Base-by-base conservation (phyloP, 2,888 invertebrate genomes). In the Podotricha telesiphe region DNA sequence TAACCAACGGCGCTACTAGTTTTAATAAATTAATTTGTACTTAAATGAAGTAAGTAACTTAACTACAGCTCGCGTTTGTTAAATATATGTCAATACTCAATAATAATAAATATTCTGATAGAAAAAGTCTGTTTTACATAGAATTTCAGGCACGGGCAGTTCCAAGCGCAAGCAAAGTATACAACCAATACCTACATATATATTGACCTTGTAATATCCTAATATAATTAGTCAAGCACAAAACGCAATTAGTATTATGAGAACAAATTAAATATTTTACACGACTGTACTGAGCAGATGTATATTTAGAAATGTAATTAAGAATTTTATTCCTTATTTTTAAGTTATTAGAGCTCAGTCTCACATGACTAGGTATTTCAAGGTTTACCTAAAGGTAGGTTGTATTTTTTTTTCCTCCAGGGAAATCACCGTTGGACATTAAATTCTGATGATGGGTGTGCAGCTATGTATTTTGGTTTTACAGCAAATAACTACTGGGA, bases 191-290 rank as follows among this genome's bases (percentile, higher is more conserved):
- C 40, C 42, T n/a, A 40, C 19, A 48, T 45, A 66, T 58, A 56
- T 20, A 56, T 45, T 47, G 28, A 37, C 61, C 48, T 48, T 42
- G 50, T 67, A 67, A 61, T 51, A 40, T 47, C 61, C 67, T 79
- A 79, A 83, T 81, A 80, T 83, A 83, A 85, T 87, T 84, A 84
- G 86, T 86, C 84, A 85, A 85, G 78, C 84, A 81, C 80, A 83
- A 83, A 84, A 63, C 81, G 82, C 80, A 85, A 85, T 86, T 85
- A 85, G 83, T 74, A 79, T 75, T 82, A 77, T 78, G 82, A 77
- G 83, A 79, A 83, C 76, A 80, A 84, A 87, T 86, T 87, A 86
- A 88, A 88, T 88, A 88, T 87, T 88, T 85, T 79, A 84, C 79
- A 80, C 75, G 72, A 73, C 76, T 74, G 78, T 79, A 77, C 15